Evolutionary conservation across 2,797 vertebrate genomes (phyloP).

Genomic region (Lindbergichthys nudifrons): DNA sequence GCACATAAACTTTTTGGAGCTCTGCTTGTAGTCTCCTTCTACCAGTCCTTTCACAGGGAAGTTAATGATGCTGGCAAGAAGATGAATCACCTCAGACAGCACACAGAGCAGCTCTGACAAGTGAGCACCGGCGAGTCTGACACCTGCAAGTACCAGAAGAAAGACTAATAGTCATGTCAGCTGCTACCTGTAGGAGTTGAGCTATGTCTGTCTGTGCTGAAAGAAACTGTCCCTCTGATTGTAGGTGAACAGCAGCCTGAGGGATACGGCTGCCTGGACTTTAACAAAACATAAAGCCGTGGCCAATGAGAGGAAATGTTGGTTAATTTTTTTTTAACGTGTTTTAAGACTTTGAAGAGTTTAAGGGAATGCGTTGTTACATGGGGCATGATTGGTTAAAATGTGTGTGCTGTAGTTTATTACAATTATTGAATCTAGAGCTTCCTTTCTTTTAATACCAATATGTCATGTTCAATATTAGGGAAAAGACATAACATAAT

Average conservation of each 20-base stretch:
- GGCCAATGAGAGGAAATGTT: constrained; percentile 47
- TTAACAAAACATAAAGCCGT: constrained; percentile 59
- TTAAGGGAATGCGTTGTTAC: constrained; percentile 15
- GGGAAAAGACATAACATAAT: constrained; percentile 6
- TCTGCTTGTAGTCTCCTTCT: constrained; percentile 86
- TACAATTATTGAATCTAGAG: neutral
- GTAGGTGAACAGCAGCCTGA: constrained; percentile 61
- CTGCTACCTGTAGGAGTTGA: constrained; percentile 85
- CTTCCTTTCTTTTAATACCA: neutral
- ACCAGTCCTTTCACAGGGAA: constrained; percentile 93
- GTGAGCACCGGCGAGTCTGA: constrained; percentile 88
- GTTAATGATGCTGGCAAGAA: constrained; percentile 94
- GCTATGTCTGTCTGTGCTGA: constrained; percentile 80
- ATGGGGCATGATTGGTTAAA: neutral
- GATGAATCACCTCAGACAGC: constrained; percentile 96
- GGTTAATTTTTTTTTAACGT: constrained; percentile 40
- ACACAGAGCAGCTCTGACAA: constrained; percentile 91
- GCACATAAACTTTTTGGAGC: constrained; percentile 83
- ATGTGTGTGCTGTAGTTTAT: constrained; percentile 1
- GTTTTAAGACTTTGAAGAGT: constrained; percentile 32
- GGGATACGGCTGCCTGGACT: constrained; percentile 64
- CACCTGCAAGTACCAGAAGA: constrained; percentile 88
- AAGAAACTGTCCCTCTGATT: constrained; percentile 74
- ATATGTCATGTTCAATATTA: constrained; percentile 1
- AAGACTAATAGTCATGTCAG: constrained; percentile 85